phyloP scores from a whole-genome alignment of 2,888 invertebrate species.

The Nomada lathburiana region DNA sequence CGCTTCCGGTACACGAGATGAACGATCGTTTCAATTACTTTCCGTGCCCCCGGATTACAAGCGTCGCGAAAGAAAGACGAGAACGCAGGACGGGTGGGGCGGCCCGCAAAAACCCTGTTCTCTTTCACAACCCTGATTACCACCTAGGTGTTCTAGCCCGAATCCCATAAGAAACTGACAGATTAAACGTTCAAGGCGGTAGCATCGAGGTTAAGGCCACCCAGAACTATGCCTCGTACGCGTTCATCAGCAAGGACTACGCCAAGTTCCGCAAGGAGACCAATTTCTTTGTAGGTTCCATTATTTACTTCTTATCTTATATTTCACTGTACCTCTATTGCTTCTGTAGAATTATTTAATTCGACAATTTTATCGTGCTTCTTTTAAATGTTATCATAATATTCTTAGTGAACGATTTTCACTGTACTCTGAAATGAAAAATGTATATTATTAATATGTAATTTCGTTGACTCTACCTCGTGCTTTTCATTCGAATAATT shows the following conservation, averaged over 20 bases:
- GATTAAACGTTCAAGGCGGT: slow-evolving; percentile 83
- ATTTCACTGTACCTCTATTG: not conserved
- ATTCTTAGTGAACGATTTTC: not conserved
- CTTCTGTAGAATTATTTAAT: not conserved
- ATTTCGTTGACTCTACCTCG: too few species aligned
- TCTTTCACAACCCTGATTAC: slow-evolving; percentile 61
- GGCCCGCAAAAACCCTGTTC: slow-evolving; percentile 41
- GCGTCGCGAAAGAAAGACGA: not conserved
- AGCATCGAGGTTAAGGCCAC: slow-evolving; percentile 85
- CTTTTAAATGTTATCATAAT: not conserved
- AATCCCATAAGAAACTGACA: slow-evolving; percentile 65
- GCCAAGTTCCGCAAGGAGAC: slow-evolving; percentile 85
- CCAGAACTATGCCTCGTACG: slow-evolving; percentile 85
- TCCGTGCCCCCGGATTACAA: not conserved
- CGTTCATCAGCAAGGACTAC: slow-evolving; percentile 86
- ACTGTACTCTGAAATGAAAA: too few species aligned
- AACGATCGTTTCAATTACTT: slow-evolving; percentile 19
- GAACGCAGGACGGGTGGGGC: slow-evolving; percentile 53
- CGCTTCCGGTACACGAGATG: not conserved
- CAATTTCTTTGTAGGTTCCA: slow-evolving; percentile 80
- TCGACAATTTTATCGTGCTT: not conserved
- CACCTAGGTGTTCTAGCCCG: slow-evolving; percentile 60
- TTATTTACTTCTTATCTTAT: not conserved
- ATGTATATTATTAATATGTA: too few species aligned
- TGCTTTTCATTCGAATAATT: not conserved